Evolutionary conservation across 1,140 invertebrate species (phyloP), one percentile per base, ranked within the genome.

Genomic region (Drosophila pseudoananassae): DNA sequence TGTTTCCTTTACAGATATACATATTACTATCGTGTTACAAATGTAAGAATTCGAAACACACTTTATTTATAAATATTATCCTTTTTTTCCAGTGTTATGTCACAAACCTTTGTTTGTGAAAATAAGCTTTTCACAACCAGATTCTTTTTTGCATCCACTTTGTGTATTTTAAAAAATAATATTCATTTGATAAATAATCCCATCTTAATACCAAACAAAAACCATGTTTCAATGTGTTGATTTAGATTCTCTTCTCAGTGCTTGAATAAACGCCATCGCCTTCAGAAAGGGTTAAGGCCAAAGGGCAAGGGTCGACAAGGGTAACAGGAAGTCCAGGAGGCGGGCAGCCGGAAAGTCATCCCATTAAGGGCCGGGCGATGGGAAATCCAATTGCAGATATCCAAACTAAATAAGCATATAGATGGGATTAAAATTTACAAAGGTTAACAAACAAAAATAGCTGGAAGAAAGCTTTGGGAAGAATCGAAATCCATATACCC

Each of bases 341-440:
- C 45, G 61, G 17, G 36, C 59, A 65, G 71, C 49, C 61, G 66
- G 58, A 76, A 78, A 83, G 75, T 72, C 61, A 76, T 52, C 63
- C 58, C 57, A 36, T 58, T 17, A 66, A 75, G 63, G 54, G 46
- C 47, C 5, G 40, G 60, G 9, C 53, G 15, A 27, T 47, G 55
- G 12, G 17, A 58, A 65, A 75, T 51, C 49, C 73, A 69, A 77
- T 58, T 56, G 75, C 53, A 57, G 61, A 43, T 38, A 45, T 27
- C 47, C 27, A 54, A 46, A 49, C 49, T 51, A 76, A 55, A 70
- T 69, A 69, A 61, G 43, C 71, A 60, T 65, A 84, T 76, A 75
- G 49, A 82, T 82, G 65, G 65, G 82, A 78, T 85, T 85, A 85
- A 81, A 64, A 63, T 68, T 45, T 43, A 59, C 29, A 45, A 68